A percentile compares a stretch with the other conserved stretches of the same genome.
Conservation (phyloP, 2,888 invertebrate genomes). For the Drosophila buzzatii region DNA sequence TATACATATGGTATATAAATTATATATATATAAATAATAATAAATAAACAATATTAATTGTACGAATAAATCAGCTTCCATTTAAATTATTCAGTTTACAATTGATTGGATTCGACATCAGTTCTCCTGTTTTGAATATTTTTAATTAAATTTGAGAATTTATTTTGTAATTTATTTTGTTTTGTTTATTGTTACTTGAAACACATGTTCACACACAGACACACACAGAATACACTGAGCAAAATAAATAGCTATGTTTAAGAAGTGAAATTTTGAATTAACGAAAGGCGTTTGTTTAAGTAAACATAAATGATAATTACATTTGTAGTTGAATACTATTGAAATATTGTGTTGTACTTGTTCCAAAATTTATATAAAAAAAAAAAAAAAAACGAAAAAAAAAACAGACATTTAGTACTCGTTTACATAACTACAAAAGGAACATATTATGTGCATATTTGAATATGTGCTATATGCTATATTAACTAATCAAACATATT, state of each 20-base stretch:
- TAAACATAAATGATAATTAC: slow-evolving; percentile 32
- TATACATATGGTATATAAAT: slow-evolving; percentile 5
- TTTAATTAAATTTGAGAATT: slow-evolving; percentile 10
- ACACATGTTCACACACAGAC: slow-evolving; percentile 31
- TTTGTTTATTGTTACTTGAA: slow-evolving; percentile 45
- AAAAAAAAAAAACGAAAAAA: background rate
- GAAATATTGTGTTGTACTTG: slow-evolving; percentile 61
- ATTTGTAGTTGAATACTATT: slow-evolving; percentile 50
- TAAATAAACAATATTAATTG: slow-evolving; percentile 1
- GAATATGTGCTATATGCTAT: slow-evolving; percentile 14
- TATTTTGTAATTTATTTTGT: background rate
- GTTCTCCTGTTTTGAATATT: slow-evolving; percentile 4
- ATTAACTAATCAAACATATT: slow-evolving; percentile 51
- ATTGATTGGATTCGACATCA: slow-evolving; percentile 16
- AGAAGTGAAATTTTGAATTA: slow-evolving; percentile 24
- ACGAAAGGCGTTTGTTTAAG: slow-evolving; percentile 30
- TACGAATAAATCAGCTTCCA: slow-evolving; percentile 38
- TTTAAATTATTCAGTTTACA: slow-evolving; percentile 9
- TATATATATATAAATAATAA: background rate
- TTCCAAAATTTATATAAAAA: slow-evolving; percentile 39
- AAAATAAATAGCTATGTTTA: slow-evolving; percentile 18
- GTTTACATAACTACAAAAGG: slow-evolving; percentile 24
- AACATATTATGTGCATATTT: slow-evolving; percentile 17
- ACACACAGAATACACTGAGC: slow-evolving; percentile 14
- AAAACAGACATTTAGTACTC: slow-evolving; percentile 27